Evolutionary conservation across 2,888 invertebrate species (phyloP).

Genomic region (Luffia ferchaultella): DNA sequence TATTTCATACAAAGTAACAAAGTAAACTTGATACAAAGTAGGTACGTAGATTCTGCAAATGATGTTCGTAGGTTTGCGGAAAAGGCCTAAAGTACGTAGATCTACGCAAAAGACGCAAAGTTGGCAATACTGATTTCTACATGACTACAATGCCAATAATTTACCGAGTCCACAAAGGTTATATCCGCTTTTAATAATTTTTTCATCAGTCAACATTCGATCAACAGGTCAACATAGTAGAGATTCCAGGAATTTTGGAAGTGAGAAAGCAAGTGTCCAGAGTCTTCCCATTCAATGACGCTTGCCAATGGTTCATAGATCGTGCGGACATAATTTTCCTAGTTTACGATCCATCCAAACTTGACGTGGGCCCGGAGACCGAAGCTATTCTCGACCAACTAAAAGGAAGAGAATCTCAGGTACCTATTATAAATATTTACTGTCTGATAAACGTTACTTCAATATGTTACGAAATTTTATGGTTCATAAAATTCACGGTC

Average conservation of each 20-base stretch:
- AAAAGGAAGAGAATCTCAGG: constrained; percentile 92
- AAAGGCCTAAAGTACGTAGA: too few species aligned
- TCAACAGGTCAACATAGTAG: constrained; percentile 88
- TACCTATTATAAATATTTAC: constrained; percentile 24
- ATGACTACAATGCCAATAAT: too few species aligned
- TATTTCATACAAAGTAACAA: too few species aligned
- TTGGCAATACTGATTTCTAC: too few species aligned
- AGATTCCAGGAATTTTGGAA: constrained; percentile 95
- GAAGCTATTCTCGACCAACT: constrained; percentile 94
- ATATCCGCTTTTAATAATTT: too few species aligned
- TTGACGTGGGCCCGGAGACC: constrained; percentile 94
- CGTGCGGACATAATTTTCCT: constrained; percentile 95
- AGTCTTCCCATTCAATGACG: constrained; percentile 94
- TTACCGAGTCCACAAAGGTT: too few species aligned
- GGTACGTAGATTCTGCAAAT: too few species aligned
- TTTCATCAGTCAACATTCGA: too few species aligned
- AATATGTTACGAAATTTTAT: background rate
- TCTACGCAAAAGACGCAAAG: too few species aligned
- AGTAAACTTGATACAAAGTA: too few species aligned
- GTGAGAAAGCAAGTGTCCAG: constrained; percentile 92
- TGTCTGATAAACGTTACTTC: background rate
- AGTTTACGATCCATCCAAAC: constrained; percentile 93
- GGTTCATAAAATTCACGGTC: background rate
- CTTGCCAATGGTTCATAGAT: constrained; percentile 97
- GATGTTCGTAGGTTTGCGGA: too few species aligned